These are phyloP conservation scores for Ostrea edulis DNA, from an alignment of 1,140 invertebrate genomes.

Conservation along the genomic window DNA sequence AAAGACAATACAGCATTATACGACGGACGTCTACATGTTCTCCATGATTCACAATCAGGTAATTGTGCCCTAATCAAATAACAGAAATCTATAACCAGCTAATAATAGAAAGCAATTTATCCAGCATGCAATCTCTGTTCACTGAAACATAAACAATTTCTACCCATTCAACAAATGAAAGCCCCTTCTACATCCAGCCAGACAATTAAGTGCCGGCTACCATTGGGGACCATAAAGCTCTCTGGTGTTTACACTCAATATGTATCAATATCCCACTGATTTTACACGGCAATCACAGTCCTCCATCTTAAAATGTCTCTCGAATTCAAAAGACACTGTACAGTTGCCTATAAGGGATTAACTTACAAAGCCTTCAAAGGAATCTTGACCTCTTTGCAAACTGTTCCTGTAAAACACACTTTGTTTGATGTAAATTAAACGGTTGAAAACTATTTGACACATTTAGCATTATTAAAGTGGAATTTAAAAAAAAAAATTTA, in stretches of 20 bases:
- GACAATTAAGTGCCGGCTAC: not conserved
- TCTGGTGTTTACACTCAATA: not conserved
- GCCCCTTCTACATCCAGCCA: not conserved
- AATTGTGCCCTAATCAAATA: constrained; percentile 37
- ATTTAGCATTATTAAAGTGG: not conserved
- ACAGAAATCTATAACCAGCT: constrained; percentile 26
- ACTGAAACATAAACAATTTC: constrained; percentile 26
- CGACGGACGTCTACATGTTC: not conserved
- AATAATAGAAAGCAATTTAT: constrained; percentile 31
- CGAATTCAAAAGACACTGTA: not conserved
- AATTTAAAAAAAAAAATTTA: not conserved
- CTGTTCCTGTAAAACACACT: too few relatives aligned
- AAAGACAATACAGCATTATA: not conserved
- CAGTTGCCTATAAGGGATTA: not conserved
- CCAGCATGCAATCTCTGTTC: constrained; percentile 8
- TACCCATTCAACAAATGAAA: constrained; percentile 20
- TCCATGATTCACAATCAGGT: constrained; percentile 30
- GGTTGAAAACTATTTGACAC: not conserved
- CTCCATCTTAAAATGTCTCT: not conserved
- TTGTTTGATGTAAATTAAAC: not conserved
- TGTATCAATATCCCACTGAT: not conserved
- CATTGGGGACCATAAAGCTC: not conserved
- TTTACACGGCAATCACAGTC: not conserved
- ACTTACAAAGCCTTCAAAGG: not conserved
- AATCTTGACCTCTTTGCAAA: not conserved